Base-by-base conservation (phyloP, 2,888 invertebrate genomes). In the Baronia brevicornis region DNA sequence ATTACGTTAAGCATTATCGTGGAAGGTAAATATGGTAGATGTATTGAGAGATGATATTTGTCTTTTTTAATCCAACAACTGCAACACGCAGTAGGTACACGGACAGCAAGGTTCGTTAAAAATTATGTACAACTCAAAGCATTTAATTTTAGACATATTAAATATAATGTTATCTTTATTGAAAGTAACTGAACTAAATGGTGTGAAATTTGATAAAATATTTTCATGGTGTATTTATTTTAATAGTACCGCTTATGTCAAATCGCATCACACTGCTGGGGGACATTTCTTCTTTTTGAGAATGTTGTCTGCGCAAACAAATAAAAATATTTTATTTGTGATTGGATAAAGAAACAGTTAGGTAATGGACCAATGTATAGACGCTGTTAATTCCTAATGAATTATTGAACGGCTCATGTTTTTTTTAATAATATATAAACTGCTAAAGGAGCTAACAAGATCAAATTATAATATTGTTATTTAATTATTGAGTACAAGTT, bases 401-500 rank as follows among this genome's bases (percentile, higher is more conserved):
- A 60, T 48, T 44, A 41, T 40, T 44, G 38, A 60, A 61, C 49
- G 54, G 75, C 77, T 78, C 75, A 61, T 57, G 62, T 63, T 72
- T 72, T 69, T 60, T 58, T 48, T 47, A 46, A 51, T 58, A 54
- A 54, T 49, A 53, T 53, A 64, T 64, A 62, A 69, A 63, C 65
- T 49, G 63, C 60, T 60, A 60, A 65, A 65, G 52, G 71, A 72
- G 74, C 73, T 73, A 61, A 69, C 64, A 65, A 80, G 82, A 82
- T 80, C 80, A 84, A 84, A 80, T 71, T 82, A 79, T 80, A 72
- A 78, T 79, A 80, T 78, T 80, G 82, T 84, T 84, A 79, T 78
- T 79, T 79, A 78, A 80, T 79, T 80, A 79, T 78, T 72, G 82
- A 82, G 79, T 84, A 84, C 84, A 82, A 80, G 80, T 78, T 80